Evolutionary conservation across 2,797 vertebrate species (phyloP), one percentile per base, ranked within the genome.

Genomic region (Chaetophractus vellerosus): DNA sequence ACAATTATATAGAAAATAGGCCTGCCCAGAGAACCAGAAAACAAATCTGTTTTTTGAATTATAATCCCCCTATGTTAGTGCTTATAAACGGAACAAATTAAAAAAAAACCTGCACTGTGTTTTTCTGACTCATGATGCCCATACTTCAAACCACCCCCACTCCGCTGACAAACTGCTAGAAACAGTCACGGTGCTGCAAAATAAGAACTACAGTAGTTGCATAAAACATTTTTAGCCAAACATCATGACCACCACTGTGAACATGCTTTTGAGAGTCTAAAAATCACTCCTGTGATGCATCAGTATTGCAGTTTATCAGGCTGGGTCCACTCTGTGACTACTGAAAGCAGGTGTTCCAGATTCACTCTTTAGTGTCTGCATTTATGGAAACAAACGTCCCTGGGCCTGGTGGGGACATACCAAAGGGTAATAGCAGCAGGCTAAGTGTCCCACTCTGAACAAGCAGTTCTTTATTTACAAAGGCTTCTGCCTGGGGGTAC

Each of bases 21-120:
- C 64, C 95, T 86, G 26, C 88, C 75, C 33, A 61, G 63, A 95
- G 93, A 97, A 88, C 38, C 88, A 97, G 94, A 96, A 95, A 31
- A 91, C 69, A 97, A 95, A 95, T 26, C 63, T 96, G 96, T 97
- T 68, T 81, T 92, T 93, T 97, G 76, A 98, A 96, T 96, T 96
- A 96, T 6, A 80, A 93, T 90, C 10, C 85, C 76, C 78, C 52
- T 33, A 96, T 64, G 82, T 95, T 95, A 97, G 81, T 86, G 74
- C 33, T 95, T 92, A 12, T 85, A 96, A 96, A 93, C 4, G 33
- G 84, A 79, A 95, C 75, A 96, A 59, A 71, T 71, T 31, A 75
- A 94, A 95, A 87, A 45, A 95, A 4, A 41, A 36, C 48, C 0
- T 45, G n/a, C 66, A 52, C 0, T 45, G n/a, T 69, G 74, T 16